Conservation (phyloP, 2,113 vertebrate species). For the Varanus komodoensis region DNA sequence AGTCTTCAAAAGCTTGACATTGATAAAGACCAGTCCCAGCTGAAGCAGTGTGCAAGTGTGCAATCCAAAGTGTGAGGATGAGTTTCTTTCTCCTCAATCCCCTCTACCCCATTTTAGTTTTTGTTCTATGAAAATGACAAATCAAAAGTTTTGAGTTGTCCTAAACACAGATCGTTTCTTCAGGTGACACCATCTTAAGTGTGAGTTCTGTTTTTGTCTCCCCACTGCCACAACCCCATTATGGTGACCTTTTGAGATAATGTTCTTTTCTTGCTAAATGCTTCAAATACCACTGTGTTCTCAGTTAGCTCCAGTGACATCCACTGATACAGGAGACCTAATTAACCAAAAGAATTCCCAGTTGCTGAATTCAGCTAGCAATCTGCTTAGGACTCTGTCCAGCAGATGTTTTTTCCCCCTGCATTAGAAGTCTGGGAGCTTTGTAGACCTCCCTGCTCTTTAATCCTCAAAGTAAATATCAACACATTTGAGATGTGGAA, state of each 20-base stretch:
- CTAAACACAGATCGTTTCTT: slow-evolving; percentile 50
- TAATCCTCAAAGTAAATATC: slow-evolving; percentile 80
- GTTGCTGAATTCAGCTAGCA: slow-evolving; percentile 56
- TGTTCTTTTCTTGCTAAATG: slow-evolving; percentile 42
- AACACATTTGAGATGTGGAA: slow-evolving; percentile 74
- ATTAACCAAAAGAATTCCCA: slow-evolving; percentile 69
- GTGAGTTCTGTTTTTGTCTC: slow-evolving; percentile 47
- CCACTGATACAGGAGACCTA: slow-evolving; percentile 58
- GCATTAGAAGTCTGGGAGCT: slow-evolving; percentile 64
- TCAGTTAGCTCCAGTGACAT: slow-evolving; percentile 56
- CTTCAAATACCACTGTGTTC: slow-evolving; percentile 55
- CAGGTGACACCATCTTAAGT: slow-evolving; percentile 49
- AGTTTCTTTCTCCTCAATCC: background rate
- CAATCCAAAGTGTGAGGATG: no score
- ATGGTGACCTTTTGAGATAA: slow-evolving; percentile 49
- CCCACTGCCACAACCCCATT: background rate
- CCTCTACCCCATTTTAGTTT: background rate
- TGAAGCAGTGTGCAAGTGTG: background rate
- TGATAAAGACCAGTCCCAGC: background rate
- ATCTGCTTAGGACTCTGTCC: slow-evolving; percentile 59
- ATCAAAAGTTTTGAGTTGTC: slow-evolving; percentile 41
- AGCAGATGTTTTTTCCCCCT: slow-evolving; percentile 71
- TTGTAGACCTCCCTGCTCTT: slow-evolving; percentile 67
- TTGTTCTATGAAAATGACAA: slow-evolving; percentile 49
- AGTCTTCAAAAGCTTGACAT: background rate